Conservation (phyloP, 64 coral and sea anemone species). For the Stylophora pistillata region DNA sequence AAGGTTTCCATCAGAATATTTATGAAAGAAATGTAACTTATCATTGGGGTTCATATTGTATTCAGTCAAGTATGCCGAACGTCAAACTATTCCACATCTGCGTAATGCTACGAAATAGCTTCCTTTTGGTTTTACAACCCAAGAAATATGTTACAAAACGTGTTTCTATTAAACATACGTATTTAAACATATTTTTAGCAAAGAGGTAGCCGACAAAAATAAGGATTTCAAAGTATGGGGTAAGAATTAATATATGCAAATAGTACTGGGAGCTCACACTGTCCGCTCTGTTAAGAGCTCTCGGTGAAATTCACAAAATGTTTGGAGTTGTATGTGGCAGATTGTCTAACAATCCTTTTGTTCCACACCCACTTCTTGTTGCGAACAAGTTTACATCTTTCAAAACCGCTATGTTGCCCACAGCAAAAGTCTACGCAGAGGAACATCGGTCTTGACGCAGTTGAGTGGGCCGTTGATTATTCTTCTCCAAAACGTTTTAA, state of each 20-base stretch:
- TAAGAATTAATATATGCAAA: conserved; percentile 14
- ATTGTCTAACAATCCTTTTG: not conserved
- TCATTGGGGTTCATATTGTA: not conserved
- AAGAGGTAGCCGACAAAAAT: not conserved
- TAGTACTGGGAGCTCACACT: not conserved
- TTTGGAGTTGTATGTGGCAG: not conserved
- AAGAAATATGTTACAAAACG: not conserved
- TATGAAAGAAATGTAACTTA: not conserved
- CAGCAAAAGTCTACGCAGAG: not conserved
- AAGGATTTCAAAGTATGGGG: not conserved
- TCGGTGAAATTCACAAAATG: not conserved
- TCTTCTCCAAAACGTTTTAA: not conserved
- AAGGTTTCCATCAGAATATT: not conserved
- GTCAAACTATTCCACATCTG: not conserved
- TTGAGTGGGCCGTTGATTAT: conserved; percentile 23
- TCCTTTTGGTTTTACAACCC: not conserved
- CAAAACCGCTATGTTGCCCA: not conserved
- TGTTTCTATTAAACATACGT: not conserved
- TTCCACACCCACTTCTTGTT: not conserved
- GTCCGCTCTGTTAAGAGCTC: not conserved
- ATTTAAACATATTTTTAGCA: not conserved
- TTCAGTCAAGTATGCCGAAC: not conserved
- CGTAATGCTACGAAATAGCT: not conserved
- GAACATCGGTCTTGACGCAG: conserved; percentile 16
- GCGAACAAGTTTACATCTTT: not conserved